Evolutionary conservation across 1,140 invertebrate species (phyloP), one percentile per base, ranked within the genome.

Genomic region (Colletes gigas): DNA sequence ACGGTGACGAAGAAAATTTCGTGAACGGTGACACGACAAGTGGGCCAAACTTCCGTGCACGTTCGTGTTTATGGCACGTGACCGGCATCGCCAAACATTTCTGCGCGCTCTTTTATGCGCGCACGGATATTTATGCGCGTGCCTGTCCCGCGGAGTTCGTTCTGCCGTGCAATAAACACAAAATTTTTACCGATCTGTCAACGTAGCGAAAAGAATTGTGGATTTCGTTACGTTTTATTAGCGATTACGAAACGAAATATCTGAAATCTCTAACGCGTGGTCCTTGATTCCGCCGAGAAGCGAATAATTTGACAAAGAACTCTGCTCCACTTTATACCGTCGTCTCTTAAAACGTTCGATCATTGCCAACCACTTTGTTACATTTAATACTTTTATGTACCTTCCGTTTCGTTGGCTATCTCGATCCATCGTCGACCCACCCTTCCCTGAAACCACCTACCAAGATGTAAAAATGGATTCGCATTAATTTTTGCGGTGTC

Each of bases 41-140:
- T 62, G 75, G 77, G 63, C 72, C 81, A 57, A 81, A 83, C 73
- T 87, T 86, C 84, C 84, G 82, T 54, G 30, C 72, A 76, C 74
- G 70, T 84, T 63, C 71, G 71, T 72, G 71, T 79, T 66, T 71
- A 52, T 8, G 10, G 69, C 85, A 59, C 84, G 76, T 83, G 72
- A 85, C 57, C 10, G 12, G 72, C 62, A 68, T 85, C n/a, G 62
- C 6, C 30, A 60, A 80, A 65, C 41, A 50, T 69, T 62, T 63
- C 54, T 66, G 55, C 57, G 62, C 41, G 12, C 14, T 72, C 55
- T 55, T 83, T 84, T 57, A 57, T 73, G 39, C 44, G 75, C 52
- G 50, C 55, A 82, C 50, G 30, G 19, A 66, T 30, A 17, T 19
- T 50, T 39, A 50, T 30, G 30, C 30, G 30, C 21, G 30, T 19